Evolutionary conservation across 1,140 invertebrate genomes (phyloP).

Genomic region (Trichoplusia ni): DNA sequence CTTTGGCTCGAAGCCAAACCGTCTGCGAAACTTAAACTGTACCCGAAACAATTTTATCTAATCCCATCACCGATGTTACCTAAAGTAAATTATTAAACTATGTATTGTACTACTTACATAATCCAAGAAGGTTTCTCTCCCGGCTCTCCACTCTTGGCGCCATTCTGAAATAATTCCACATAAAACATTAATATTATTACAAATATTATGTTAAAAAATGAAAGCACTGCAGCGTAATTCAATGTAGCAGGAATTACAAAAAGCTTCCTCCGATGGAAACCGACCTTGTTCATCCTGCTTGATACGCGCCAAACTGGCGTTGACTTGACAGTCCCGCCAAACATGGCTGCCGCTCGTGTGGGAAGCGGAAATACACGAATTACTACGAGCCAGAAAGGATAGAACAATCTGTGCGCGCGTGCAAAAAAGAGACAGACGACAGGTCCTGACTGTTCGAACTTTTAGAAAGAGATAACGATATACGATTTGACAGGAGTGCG

Average conservation of each 20-base stretch:
- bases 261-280: conserved; percentile 61
- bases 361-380: conserved; percentile 80
- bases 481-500: conserved; percentile 60
- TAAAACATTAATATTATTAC: conserved; percentile 43
- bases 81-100: conserved; percentile 10
- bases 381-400: conserved; percentile 74
- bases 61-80: neutral
- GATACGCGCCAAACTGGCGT: conserved; percentile 78
- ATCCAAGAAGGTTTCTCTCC: neutral
- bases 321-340: conserved; percentile 78
- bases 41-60: conserved; percentile 16
- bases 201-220: conserved; percentile 31
- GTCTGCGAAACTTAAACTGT: conserved; percentile 9
- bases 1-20: conserved; percentile 7
- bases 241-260: conserved; percentile 39
- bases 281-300: conserved; percentile 74
- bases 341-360: conserved; percentile 77
- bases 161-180: conserved; percentile 57
- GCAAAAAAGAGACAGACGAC: conserved; percentile 74
- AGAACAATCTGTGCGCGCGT: conserved; percentile 60
- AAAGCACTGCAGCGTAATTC: conserved; percentile 28
- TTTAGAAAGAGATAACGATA: conserved; percentile 72
- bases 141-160: conserved; percentile 1
- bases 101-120: conserved; percentile 24
- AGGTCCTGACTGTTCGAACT: conserved; percentile 67